A percentile compares a stretch with the other conserved stretches of the same genome.
Evolutionary conservation across 1,140 invertebrate species (phyloP).

Genomic region (Anthonomus grandis): DNA sequence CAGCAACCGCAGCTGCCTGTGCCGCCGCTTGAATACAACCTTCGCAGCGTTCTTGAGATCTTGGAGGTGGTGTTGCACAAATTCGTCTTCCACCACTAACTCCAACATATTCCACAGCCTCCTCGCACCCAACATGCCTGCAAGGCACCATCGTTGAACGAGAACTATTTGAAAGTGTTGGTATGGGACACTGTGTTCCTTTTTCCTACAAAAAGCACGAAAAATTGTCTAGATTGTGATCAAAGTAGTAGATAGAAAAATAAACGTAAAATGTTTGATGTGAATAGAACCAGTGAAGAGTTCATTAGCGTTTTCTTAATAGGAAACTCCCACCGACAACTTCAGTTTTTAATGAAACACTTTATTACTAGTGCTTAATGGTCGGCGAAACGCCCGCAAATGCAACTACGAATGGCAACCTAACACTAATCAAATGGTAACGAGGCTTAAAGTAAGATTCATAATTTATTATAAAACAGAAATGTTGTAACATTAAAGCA

Average conservation of each 20-base stretch:
- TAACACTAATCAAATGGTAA: too few species aligned
- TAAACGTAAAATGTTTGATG: not conserved
- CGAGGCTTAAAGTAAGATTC: too few species aligned
- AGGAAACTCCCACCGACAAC: too few species aligned
- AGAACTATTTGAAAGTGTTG: not conserved
- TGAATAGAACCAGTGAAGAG: too few species aligned
- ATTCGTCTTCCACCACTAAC: constrained; percentile 56
- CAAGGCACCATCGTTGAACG: constrained; percentile 19
- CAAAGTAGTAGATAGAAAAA: not conserved
- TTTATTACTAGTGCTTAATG: too few species aligned
- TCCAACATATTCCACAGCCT: constrained; percentile 57
- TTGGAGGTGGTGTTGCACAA: constrained; percentile 59
- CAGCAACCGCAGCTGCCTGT: constrained; percentile 32
- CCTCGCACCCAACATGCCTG: constrained; percentile 42
- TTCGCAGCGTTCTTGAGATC: constrained; percentile 36
- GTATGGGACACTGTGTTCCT: constrained; percentile 40
- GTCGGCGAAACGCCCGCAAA: too few species aligned
- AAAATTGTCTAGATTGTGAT: not conserved
- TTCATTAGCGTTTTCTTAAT: too few species aligned
- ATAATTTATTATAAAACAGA: too few species aligned
- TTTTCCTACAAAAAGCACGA: constrained; percentile 39
- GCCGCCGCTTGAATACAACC: constrained; percentile 40
- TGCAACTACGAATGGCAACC: too few species aligned
- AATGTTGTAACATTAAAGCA: too few species aligned
- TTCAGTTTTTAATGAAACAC: too few species aligned